Conservation (phyloP, 1,140 invertebrate species). For the Scaptodrosophila lebanonensis region DNA sequence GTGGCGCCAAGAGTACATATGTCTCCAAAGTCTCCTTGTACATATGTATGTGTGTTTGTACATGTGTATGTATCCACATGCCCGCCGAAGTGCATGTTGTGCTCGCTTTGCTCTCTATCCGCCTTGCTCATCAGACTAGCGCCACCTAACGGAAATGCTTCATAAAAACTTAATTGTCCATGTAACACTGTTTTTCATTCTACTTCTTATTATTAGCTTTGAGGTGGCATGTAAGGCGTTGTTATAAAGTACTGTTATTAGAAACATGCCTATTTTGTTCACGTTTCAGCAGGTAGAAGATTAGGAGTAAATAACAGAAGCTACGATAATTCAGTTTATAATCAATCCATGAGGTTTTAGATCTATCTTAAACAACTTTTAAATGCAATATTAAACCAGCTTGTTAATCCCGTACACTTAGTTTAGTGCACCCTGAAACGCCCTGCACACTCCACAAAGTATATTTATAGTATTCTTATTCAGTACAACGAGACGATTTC, state of each 20-base stretch:
- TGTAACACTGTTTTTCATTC: conserved; percentile 60
- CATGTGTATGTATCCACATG: conserved; percentile 10
- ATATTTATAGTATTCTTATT: no score
- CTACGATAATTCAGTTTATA: no score
- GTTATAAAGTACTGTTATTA: conserved; percentile 43
- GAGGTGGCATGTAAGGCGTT: conserved; percentile 29
- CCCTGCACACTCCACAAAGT: no score
- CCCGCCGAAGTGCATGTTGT: conserved; percentile 35
- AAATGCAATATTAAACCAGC: no score
- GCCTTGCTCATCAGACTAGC: conserved; percentile 14
- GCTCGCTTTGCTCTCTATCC: conserved; percentile 34
- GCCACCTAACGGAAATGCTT: conserved; percentile 69
- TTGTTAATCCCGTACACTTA: no score
- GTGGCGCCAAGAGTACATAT: conserved; percentile 26
- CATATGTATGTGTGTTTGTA: not conserved
- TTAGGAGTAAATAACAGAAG: no score
- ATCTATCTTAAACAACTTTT: no score
- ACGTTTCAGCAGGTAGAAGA: no score
- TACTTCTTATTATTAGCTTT: conserved; percentile 13
- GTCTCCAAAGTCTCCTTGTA: not conserved
- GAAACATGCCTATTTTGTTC: no score
- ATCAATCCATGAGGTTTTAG: no score
- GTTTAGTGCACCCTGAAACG: no score
- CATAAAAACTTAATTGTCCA: conserved; percentile 73
- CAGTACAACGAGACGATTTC: no score